Base-by-base conservation (phyloP, 2,797 vertebrate genomes). In the Anguilla marmorata region DNA sequence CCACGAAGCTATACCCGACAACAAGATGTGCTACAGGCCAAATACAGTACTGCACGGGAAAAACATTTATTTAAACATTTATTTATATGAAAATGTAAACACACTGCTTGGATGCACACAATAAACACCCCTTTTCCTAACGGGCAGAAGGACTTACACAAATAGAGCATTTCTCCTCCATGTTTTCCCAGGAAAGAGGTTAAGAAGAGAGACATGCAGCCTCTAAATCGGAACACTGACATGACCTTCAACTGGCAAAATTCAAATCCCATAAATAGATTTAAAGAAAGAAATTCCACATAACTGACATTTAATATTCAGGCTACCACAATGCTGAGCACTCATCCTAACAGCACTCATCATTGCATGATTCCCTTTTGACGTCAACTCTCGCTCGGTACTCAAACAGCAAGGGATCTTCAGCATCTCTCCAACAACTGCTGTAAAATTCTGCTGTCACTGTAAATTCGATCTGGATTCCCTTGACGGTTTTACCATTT, bases 401-500 rank as follows among this genome's bases (percentile, higher is more conserved):
- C 14, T 48, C 19, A 45, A 3, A 45, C 76, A 45, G 60, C 33
- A 41, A 79, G 33, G 74, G 11, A 19, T 19, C 74, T 33, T 41
- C 74, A 79, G 41, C 41, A 79, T 37, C 33, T 19, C 12, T 37
- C 72, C 33, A 12, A 30, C 33, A 76, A 79, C 16, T 37, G 30
- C 30, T 30, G 24, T 37, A 74, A 16, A 21, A 48, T 9, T 3
- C 41, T 45, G 45, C 45, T 82, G 8, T 82, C 45, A 82, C 0
- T 50, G 45, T 50, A 48, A 82, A n/a, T 82, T n/a, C 41, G 50
- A 41, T 37, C 74, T 37, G 74, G 74, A 76, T 76, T 76, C 74
- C 21, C 79, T 48, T n/a, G 7, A 8, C 27, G 41, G 9, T 82
- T 50, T 50, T 82, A 50, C 79, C 16, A 48, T 82, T 82, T 45